These are phyloP conservation scores for Caenorhabditis brenneri DNA, from an alignment of 1,140 invertebrate species.

Conservation along the genomic window DNA sequence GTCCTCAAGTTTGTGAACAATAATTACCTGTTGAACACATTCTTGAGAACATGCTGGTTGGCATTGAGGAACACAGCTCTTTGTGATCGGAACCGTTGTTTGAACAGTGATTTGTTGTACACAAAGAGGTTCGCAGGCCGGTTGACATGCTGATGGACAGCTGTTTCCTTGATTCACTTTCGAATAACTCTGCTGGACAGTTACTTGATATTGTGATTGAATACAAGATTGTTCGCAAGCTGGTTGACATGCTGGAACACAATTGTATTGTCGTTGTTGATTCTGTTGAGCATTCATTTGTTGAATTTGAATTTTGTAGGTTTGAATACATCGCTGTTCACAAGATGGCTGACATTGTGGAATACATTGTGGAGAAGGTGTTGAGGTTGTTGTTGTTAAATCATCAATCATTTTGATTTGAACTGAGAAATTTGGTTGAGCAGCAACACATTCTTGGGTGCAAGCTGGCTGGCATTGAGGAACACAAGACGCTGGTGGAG, in stretches of 20 bases:
- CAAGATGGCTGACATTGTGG: conserved; percentile 36
- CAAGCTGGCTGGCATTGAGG: conserved; percentile 28
- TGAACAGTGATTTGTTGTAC: conserved; percentile 38
- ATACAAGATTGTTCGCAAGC: conserved; percentile 37
- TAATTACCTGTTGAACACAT: conserved; percentile 40
- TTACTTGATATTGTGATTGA: conserved; percentile 14
- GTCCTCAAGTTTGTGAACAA: no score
- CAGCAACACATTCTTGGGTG: conserved; percentile 8
- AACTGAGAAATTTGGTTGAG: conserved; percentile 31
- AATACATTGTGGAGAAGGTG: conserved; percentile 33
- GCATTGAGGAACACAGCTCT: conserved; percentile 31
- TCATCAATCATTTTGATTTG: conserved; percentile 38
- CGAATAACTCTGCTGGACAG: conserved; percentile 5
- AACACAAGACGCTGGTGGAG: neutral
- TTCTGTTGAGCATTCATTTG: conserved; percentile 2
- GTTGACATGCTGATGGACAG: conserved; percentile 41
- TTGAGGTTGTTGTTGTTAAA: neutral
- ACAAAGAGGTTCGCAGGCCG: conserved; percentile 37
- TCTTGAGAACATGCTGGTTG: conserved; percentile 34
- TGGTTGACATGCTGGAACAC: conserved; percentile 43
- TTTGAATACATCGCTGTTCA: conserved; percentile 12
- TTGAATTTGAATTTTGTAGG: conserved; percentile 27
- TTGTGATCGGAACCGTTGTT: conserved; percentile 5
- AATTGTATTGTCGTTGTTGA: conserved; percentile 12
- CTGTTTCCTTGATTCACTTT: conserved; percentile 41